Evolutionary conservation across 2,113 vertebrate genomes (phyloP).

Genomic region (Hippocampus zosterae): DNA sequence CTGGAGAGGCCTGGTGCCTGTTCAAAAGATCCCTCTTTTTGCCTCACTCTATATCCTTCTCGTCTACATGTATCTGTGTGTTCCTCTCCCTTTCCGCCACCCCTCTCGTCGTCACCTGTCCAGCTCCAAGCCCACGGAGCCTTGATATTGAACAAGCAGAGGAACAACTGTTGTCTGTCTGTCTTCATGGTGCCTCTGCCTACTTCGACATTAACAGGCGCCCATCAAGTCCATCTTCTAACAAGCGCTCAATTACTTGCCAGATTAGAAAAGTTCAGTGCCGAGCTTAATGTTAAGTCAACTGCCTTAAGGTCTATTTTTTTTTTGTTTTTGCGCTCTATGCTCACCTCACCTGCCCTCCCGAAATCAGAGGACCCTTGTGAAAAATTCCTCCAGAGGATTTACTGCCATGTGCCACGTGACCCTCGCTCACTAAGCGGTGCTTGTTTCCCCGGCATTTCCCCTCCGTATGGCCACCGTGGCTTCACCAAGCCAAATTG

Average conservation of each 20-base stretch:
- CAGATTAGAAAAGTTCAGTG: slow-evolving; percentile 26
- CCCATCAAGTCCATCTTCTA: slow-evolving; percentile 20
- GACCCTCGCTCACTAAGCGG: slow-evolving; percentile 25
- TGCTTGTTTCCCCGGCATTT: slow-evolving; percentile 30
- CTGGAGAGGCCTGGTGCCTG: slow-evolving; percentile 71
- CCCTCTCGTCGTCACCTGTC: slow-evolving; percentile 45
- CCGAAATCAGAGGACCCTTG: slow-evolving; percentile 45
- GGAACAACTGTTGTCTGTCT: slow-evolving; percentile 32
- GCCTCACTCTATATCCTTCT: slow-evolving; percentile 52
- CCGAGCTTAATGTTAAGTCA: slow-evolving; percentile 20
- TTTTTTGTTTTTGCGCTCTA: neutral
- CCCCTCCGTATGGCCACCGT: slow-evolving; percentile 59
- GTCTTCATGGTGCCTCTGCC: slow-evolving; percentile 26
- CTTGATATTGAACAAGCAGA: slow-evolving; percentile 40
- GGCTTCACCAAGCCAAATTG: slow-evolving; percentile 63
- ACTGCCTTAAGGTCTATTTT: slow-evolving; percentile 9
- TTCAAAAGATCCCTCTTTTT: slow-evolving; percentile 65
- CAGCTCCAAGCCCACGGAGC: slow-evolving; percentile 22
- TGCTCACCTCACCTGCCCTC: slow-evolving; percentile 33
- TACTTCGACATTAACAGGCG: slow-evolving; percentile 40
- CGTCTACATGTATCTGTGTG: slow-evolving; percentile 38
- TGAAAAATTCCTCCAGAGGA: slow-evolving; percentile 39
- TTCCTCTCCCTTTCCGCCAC: slow-evolving; percentile 46
- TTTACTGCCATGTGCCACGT: slow-evolving; percentile 24
- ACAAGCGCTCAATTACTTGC: slow-evolving; percentile 16